Evolutionary conservation across 2,113 vertebrate species (phyloP).

Genomic region (Triplophysa siluroides): DNA sequence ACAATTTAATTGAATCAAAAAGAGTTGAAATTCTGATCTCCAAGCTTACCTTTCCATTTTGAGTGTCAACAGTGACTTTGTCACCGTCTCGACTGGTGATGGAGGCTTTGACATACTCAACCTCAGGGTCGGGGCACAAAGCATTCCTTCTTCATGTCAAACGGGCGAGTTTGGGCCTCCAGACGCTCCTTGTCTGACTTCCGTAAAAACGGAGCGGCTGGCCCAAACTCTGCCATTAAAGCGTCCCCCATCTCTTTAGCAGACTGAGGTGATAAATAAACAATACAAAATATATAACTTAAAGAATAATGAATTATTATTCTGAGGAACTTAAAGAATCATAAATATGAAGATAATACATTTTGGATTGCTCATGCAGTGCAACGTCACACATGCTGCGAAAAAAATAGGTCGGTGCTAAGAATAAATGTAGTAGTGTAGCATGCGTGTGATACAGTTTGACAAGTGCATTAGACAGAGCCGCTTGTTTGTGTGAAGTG

Average conservation of each 20-base stretch:
- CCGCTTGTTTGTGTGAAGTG: too few relatives aligned
- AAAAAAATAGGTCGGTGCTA: too few relatives aligned
- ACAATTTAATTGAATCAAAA: too few relatives aligned
- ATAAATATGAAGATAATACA: not conserved
- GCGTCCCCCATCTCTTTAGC: constrained; percentile 59
- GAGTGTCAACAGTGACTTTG: constrained; percentile 75
- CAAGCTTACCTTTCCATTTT: constrained; percentile 72
- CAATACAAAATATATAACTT: not conserved
- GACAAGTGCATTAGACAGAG: too few relatives aligned
- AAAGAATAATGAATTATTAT: not conserved
- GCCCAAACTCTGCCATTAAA: constrained; percentile 77
- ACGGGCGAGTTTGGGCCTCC: constrained; percentile 67
- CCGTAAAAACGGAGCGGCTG: constrained; percentile 74
- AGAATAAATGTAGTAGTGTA: too few relatives aligned
- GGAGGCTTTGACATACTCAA: constrained; percentile 76
- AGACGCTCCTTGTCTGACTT: constrained; percentile 81
- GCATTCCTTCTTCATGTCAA: constrained; percentile 77
- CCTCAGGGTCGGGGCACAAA: constrained; percentile 75
- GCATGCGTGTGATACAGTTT: too few relatives aligned
- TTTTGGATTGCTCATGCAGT: too few relatives aligned
- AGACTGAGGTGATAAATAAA: not conserved
- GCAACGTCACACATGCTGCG: too few relatives aligned
- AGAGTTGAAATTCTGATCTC: not conserved
- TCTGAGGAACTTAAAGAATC: too few relatives aligned
- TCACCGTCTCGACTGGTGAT: constrained; percentile 75